Percentiles rank a stretch among this genome's conserved stretches.
phyloP scores from a whole-genome alignment of 2,113 vertebrate species.

The Bucco capensis region DNA sequence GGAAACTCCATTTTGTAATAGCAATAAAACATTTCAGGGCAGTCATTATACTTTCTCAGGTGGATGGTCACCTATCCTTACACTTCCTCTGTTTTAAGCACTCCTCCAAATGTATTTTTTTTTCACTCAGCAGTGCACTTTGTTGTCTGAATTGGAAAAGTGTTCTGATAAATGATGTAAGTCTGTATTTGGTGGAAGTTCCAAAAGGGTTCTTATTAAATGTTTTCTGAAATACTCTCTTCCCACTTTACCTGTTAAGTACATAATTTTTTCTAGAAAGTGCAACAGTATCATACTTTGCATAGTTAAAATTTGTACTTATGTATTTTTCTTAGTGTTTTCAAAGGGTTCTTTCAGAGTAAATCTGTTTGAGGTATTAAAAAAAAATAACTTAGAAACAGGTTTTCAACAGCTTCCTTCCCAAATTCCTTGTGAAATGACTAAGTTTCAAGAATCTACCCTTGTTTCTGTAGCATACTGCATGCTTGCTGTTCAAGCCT shows the following conservation, averaged over 20 bases:
- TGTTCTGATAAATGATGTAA: conserved; percentile 56
- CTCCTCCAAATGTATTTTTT: conserved; percentile 40
- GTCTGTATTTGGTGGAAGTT: conserved; percentile 57
- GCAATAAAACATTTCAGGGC: conserved; percentile 67
- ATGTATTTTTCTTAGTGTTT: conserved; percentile 13
- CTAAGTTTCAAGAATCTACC: neutral
- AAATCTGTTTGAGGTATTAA: conserved; percentile 14
- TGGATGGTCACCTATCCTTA: conserved; percentile 40
- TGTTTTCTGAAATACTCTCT: conserved; percentile 61
- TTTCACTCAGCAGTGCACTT: conserved; percentile 40
- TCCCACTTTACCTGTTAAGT: conserved; percentile 52
- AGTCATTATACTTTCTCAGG: conserved; percentile 51
- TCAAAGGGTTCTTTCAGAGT: conserved; percentile 5
- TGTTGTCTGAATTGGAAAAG: conserved; percentile 50
- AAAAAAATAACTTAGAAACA: neutral
- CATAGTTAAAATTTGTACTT: conserved; percentile 31
- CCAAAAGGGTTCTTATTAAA: conserved; percentile 64
- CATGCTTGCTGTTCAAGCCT: neutral
- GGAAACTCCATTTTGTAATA: conserved; percentile 52
- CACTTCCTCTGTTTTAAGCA: neutral
- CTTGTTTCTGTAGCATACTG: neutral
- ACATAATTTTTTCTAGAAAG: conserved; percentile 44
- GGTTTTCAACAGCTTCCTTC: conserved; percentile 32
- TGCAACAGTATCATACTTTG: conserved; percentile 7
- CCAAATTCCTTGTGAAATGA: neutral